A percentile compares a stretch with the other conserved stretches of the same genome.
phyloP scores from a whole-genome alignment of 2,888 invertebrate genomes.

The Mylabris sibirica region DNA sequence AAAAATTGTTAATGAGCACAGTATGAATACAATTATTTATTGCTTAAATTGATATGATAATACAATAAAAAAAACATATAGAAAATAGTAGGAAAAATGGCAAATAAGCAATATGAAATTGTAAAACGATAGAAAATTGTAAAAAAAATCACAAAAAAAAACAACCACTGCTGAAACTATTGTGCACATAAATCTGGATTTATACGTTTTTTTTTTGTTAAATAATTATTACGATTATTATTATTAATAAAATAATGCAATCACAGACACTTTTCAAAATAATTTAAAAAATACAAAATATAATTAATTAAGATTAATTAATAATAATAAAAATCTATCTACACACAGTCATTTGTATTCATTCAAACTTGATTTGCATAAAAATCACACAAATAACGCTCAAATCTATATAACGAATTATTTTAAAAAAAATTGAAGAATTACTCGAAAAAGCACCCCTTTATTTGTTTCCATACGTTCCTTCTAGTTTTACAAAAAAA shows the following conservation, averaged over 20 bases:
- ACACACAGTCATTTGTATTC: conserved; percentile 42
- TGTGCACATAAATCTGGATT: conserved; percentile 19
- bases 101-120: conserved; percentile 31
- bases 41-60: conserved; percentile 37
- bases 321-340: conserved; percentile 38
- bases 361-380: conserved; percentile 9
- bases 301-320: conserved; percentile 29
- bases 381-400: conserved; percentile 10
- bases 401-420: conserved; percentile 5
- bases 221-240: background rate
- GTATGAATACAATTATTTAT: conserved; percentile 31
- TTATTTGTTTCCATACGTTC: background rate
- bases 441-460: conserved; percentile 1
- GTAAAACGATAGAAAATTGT: conserved; percentile 15
- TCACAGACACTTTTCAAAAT: conserved; percentile 63
- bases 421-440: background rate
- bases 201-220: conserved; percentile 26
- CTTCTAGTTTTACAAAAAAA: background rate
- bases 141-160: conserved; percentile 27
- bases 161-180: conserved; percentile 15
- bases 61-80: conserved; percentile 16
- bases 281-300: conserved; percentile 56
- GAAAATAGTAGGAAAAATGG: conserved; percentile 23
- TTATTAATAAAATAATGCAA: conserved; percentile 61
- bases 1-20: conserved; percentile 52